phyloP scores from a whole-genome alignment of 1,140 invertebrate species.

The Drosophila sp. region DNA sequence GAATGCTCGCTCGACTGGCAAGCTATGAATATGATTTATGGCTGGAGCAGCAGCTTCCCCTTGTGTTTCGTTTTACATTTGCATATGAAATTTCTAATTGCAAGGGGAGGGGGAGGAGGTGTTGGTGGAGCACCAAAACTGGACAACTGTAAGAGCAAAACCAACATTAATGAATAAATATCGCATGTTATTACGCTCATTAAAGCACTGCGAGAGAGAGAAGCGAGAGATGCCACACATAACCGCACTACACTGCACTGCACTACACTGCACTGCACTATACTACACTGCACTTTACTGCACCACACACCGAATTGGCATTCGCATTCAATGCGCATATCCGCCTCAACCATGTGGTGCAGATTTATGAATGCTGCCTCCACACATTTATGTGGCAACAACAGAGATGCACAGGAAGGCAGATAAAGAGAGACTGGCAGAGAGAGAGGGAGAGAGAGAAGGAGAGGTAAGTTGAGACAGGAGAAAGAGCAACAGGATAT shows the following conservation, averaged over 20 bases:
- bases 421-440: neutral
- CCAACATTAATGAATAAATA: conserved; percentile 53
- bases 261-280: neutral
- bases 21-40: conserved; percentile 72
- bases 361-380: conserved; percentile 8
- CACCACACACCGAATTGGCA: neutral
- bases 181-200: conserved; percentile 41
- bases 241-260: neutral
- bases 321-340: conserved; percentile 26
- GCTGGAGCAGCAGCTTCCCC: conserved; percentile 8
- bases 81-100: conserved; percentile 55
- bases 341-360: conserved; percentile 1
- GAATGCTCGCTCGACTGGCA: conserved; percentile 30
- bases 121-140: neutral
- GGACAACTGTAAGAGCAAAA: neutral
- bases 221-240: neutral
- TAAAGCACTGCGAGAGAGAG: conserved; percentile 18
- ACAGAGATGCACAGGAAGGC: neutral
- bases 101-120: neutral
- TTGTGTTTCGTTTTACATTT: conserved; percentile 13
- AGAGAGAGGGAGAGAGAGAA: neutral
- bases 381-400: conserved; percentile 16
- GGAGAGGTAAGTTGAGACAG: neutral
- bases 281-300: neutral
- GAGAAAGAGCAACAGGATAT: conserved; percentile 26